Percentiles rank a stretch among this genome's conserved stretches.
These are phyloP conservation scores for Oryctolagus cuniculus DNA, from an alignment of 2,113 vertebrate species.

Conservation along the genomic window DNA sequence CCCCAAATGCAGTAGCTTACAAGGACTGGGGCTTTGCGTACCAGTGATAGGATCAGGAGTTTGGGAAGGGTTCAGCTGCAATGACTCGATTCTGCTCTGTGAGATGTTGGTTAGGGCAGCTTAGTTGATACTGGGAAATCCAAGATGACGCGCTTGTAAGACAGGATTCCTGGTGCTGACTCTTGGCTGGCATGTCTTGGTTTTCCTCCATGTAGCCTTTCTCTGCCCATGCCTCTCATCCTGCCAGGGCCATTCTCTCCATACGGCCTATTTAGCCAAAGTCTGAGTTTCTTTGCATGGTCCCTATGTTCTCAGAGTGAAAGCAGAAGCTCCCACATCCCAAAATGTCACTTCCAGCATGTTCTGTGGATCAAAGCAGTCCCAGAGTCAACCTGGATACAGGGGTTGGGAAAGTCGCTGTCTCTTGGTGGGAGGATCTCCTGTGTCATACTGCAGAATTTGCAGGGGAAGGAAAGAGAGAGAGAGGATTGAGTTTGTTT, in stretches of 20 bases:
- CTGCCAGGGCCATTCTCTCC: background rate
- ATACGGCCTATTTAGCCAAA: background rate
- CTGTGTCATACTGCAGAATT: no score
- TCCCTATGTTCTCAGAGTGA: background rate
- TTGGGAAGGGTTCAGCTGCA: background rate
- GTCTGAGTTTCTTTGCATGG: background rate
- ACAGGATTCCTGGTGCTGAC: background rate
- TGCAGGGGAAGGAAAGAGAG: no score
- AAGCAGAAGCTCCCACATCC: background rate
- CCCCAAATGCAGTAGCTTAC: background rate
- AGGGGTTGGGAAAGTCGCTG: background rate
- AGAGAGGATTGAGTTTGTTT: background rate
- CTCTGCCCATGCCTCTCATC: background rate
- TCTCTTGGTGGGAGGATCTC: no score
- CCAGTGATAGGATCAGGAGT: background rate
- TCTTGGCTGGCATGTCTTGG: background rate
- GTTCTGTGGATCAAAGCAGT: background rate
- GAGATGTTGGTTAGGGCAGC: background rate
- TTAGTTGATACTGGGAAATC: background rate
- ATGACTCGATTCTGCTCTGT: background rate
- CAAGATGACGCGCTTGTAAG: fast-evolving
- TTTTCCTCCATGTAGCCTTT: background rate
- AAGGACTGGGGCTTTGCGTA: background rate
- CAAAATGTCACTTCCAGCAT: background rate
- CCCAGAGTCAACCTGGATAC: background rate